Percentiles rank a stretch among this genome's conserved stretches.
Evolutionary conservation across 2,797 vertebrate genomes (phyloP).

Genomic region (Esox masquinongy): DNA sequence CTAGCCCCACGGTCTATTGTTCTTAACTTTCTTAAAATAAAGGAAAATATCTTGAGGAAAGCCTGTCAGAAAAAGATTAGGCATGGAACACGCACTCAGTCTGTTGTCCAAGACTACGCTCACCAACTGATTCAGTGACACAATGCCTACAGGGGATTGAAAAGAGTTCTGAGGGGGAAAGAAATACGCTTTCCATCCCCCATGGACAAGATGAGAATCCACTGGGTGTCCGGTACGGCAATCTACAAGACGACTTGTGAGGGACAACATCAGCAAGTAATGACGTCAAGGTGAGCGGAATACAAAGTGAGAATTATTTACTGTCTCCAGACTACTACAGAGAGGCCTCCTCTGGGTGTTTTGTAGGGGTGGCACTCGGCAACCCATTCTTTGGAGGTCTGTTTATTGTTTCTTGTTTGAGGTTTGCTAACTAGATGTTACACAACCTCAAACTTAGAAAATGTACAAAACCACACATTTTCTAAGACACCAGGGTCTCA

Average conservation of each 20-base stretch:
- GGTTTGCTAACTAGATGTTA: slow-evolving; percentile 18
- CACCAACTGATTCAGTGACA: not conserved
- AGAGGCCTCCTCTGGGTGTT: not conserved
- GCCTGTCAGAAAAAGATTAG: slow-evolving; percentile 20
- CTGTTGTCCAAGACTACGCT: not conserved
- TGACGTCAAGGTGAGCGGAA: not conserved
- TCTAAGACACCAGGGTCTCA: not conserved
- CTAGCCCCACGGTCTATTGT: not conserved
- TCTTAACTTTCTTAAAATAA: not conserved
- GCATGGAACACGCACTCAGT: slow-evolving; percentile 7
- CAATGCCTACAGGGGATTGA: slow-evolving; percentile 18
- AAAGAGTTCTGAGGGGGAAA: slow-evolving; percentile 15
- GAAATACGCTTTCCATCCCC: slow-evolving; percentile 14
- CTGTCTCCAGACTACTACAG: not conserved
- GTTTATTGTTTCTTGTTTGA: not conserved
- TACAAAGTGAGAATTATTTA: not conserved
- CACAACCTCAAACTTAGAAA: too few species aligned
- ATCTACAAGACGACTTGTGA: not conserved
- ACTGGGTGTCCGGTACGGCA: not conserved
- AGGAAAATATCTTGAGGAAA: slow-evolving; percentile 4
- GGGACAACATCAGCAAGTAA: not conserved
- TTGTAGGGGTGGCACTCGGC: not conserved
- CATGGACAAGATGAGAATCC: slow-evolving; percentile 21
- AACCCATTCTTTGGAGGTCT: not conserved
- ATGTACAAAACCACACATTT: too few species aligned